phyloP scores from a whole-genome alignment of 2,888 invertebrate species.

The Micoletzkya japonica region DNA sequence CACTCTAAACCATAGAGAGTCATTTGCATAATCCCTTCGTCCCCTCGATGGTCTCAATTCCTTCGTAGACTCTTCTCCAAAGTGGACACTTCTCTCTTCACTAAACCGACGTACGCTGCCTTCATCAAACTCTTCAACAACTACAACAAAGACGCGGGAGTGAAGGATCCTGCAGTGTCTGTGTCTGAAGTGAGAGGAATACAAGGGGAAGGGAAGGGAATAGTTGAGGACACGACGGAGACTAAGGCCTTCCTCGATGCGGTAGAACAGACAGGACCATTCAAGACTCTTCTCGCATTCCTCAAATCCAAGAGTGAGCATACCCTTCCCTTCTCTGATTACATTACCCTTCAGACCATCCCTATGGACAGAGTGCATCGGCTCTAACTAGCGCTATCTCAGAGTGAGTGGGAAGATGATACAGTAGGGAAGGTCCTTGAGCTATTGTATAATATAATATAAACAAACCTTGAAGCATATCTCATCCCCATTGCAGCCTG shows the following conservation, averaged over 20 bases:
- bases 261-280: conserved; percentile 77
- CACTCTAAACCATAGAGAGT: background rate
- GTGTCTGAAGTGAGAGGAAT: conserved; percentile 6
- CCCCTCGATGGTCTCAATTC: background rate
- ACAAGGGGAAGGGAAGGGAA: no score
- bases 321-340: conserved; percentile 36
- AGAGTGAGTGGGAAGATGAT: background rate
- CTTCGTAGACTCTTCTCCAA: conserved; percentile 9
- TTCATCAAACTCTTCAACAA: conserved; percentile 80
- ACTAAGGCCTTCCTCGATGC: conserved; percentile 80
- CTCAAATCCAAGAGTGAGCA: conserved; percentile 63
- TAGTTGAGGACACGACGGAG: conserved; percentile 79
- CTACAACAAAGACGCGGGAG: conserved; percentile 74
- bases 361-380: conserved; percentile 29
- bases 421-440: background rate
- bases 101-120: conserved; percentile 73
- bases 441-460: background rate
- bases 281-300: conserved; percentile 76
- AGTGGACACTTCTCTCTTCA: conserved; percentile 24
- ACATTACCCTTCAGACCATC: conserved; percentile 32
- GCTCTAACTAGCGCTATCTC: conserved; percentile 9
- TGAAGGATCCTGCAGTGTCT: conserved; percentile 36
- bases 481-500: conserved; percentile 39
- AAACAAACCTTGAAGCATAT: background rate
- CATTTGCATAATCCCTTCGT: background rate